Conservation (phyloP, 23 tunicate genomes). For the Styela clava region DNA sequence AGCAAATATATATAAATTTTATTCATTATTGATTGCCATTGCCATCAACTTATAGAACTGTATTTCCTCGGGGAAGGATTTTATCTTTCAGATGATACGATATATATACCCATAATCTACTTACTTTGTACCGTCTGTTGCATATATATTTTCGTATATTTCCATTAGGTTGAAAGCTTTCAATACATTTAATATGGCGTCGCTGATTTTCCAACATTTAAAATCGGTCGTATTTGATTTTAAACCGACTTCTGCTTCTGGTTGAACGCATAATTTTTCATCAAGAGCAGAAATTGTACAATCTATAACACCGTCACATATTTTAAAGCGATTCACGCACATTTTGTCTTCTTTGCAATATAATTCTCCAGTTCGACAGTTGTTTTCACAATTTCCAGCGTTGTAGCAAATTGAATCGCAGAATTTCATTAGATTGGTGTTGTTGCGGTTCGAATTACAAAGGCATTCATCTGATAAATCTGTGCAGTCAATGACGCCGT, state of each 20-base stretch:
- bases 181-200: background rate
- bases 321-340: background rate
- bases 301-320: conserved; percentile 37
- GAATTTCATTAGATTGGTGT: background rate
- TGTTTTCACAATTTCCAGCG: background rate
- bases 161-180: background rate
- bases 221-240: conserved; percentile 5
- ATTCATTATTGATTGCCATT: too few relatives aligned
- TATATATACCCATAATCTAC: too few relatives aligned
- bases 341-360: conserved; percentile 26
- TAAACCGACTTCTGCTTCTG: background rate
- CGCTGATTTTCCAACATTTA: conserved; percentile 18
- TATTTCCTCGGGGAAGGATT: too few relatives aligned
- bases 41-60: too few relatives aligned
- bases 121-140: background rate
- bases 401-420: conserved; percentile 30
- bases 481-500: conserved; percentile 36
- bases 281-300: conserved; percentile 30
- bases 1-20: too few relatives aligned
- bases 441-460: conserved; percentile 1
- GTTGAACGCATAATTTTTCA: conserved; percentile 23
- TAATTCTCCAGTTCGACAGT: conserved; percentile 23
- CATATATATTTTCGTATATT: background rate
- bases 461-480: conserved; percentile 56
- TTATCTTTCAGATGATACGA: too few relatives aligned